Percentiles rank a stretch among this genome's conserved stretches.
Evolutionary conservation across 2,113 vertebrate species (phyloP).

Genomic region (Eudyptes chrysolophus): DNA sequence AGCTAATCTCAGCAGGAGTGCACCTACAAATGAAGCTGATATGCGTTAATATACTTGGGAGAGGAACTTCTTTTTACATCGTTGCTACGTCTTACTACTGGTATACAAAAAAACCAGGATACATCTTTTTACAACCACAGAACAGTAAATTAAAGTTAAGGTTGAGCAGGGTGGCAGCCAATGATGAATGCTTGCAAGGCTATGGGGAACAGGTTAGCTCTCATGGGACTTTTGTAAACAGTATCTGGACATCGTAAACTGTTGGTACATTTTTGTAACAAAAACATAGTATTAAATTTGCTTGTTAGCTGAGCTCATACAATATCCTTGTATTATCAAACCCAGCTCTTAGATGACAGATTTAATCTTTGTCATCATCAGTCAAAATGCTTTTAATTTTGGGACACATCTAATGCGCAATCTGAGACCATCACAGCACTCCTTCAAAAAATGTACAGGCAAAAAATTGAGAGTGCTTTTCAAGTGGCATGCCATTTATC

Average conservation of each 20-base stretch:
- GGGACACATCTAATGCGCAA: neutral
- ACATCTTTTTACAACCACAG: neutral
- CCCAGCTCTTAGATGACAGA: neutral
- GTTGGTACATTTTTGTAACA: neutral
- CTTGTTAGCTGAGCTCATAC: neutral
- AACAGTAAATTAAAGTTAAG: neutral
- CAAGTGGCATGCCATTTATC: neutral
- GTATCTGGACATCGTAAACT: neutral
- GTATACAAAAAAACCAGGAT: neutral
- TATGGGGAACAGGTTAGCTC: neutral
- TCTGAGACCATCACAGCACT: neutral
- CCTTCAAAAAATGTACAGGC: neutral
- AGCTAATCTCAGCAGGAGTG: neutral
- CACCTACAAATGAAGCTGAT: neutral
- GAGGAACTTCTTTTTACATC: neutral
- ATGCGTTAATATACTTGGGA: neutral
- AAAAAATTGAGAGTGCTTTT: neutral
- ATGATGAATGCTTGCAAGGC: neutral
- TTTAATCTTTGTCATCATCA: neutral
- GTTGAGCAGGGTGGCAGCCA: neutral
- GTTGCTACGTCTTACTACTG: neutral
- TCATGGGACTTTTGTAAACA: neutral
- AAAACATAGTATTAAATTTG: neutral
- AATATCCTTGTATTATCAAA: neutral
- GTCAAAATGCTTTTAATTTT: neutral